Evolutionary conservation across 1,140 invertebrate species (phyloP).

Genomic region (Drosophila simulans): DNA sequence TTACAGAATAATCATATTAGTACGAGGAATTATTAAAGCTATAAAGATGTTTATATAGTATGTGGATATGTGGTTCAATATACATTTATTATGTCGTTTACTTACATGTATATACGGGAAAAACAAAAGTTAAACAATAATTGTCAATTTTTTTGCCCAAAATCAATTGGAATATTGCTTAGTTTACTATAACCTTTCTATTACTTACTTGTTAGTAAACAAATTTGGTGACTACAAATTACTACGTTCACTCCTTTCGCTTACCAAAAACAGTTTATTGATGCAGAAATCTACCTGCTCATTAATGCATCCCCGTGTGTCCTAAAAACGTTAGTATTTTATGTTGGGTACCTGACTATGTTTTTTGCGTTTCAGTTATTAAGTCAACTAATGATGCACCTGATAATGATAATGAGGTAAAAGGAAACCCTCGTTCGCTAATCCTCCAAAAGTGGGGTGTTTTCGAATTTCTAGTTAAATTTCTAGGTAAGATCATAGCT

Average conservation of each 20-base stretch:
- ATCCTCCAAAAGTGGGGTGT: slow-evolving; percentile 16
- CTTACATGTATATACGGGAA: too few relatives aligned
- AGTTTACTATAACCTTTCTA: too few relatives aligned
- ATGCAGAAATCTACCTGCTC: slow-evolving; percentile 26
- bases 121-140: too few relatives aligned
- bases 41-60: too few relatives aligned
- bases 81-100: too few relatives aligned
- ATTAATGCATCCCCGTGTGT: not conserved
- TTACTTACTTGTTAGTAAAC: too few relatives aligned
- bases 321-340: not conserved
- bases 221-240: too few relatives aligned
- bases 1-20: too few relatives aligned
- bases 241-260: slow-evolving; percentile 16
- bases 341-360: not conserved
- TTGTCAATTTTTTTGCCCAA: too few relatives aligned
- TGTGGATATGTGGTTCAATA: too few relatives aligned
- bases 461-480: slow-evolving; percentile 3
- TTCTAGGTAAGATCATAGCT: not conserved
- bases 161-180: too few relatives aligned
- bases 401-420: slow-evolving; percentile 28
- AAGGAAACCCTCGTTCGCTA: slow-evolving; percentile 13
- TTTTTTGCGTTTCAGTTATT: slow-evolving; percentile 25
- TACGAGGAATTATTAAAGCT: too few relatives aligned
- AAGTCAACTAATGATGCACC: slow-evolving; percentile 32
- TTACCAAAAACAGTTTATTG: slow-evolving; percentile 30